Percentiles rank a stretch among this genome's conserved stretches.
Evolutionary conservation across 1,140 invertebrate species (phyloP).

Genomic region (Apis cerana): DNA sequence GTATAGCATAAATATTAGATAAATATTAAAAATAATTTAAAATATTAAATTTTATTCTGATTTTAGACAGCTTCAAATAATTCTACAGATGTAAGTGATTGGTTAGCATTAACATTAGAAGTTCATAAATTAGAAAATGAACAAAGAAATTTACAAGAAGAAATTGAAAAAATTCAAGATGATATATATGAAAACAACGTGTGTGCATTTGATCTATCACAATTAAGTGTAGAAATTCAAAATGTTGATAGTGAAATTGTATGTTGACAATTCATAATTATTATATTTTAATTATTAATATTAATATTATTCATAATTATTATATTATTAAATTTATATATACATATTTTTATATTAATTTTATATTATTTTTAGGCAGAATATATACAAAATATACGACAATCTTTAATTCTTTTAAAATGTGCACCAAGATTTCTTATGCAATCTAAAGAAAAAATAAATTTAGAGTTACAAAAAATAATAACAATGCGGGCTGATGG

Average conservation of each 20-base stretch:
- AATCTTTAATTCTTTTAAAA: constrained; percentile 66
- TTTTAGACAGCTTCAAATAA: constrained; percentile 31
- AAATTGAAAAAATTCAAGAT: constrained; percentile 62
- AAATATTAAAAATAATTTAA: constrained; percentile 31
- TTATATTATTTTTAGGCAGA: constrained; percentile 46
- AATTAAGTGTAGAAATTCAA: constrained; percentile 62
- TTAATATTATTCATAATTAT: constrained; percentile 11
- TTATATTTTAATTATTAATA: too few species aligned
- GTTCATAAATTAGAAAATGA: constrained; percentile 68
- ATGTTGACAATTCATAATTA: constrained; percentile 18
- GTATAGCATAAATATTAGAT: constrained; percentile 52
- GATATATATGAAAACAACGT: constrained; percentile 42
- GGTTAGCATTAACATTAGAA: constrained; percentile 71
- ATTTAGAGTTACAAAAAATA: constrained; percentile 62
- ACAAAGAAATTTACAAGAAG: constrained; percentile 64
- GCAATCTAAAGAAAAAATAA: constrained; percentile 62
- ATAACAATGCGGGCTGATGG: constrained; percentile 49
- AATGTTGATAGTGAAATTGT: constrained; percentile 63
- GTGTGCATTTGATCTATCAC: constrained; percentile 45
- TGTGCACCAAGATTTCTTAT: constrained; percentile 51
- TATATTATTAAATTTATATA: constrained; percentile 16
- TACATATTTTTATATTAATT: constrained; percentile 22
- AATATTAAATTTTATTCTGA: not conserved
- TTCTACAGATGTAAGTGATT: constrained; percentile 62
- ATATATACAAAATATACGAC: constrained; percentile 65